Conservation (phyloP, 1,140 invertebrate genomes). For the Popillia japonica region DNA sequence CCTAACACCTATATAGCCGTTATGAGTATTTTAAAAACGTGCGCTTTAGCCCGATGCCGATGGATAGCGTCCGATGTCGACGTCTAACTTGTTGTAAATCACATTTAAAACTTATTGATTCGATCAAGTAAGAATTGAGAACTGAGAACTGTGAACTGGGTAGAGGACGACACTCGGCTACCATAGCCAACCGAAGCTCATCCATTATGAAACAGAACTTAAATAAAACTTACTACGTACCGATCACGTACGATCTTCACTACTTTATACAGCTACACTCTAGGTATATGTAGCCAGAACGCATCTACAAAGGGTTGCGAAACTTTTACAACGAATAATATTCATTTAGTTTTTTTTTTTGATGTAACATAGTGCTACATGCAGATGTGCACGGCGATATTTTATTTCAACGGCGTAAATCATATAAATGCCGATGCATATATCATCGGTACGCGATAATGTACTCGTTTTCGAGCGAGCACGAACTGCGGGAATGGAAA, state of each 20-base stretch:
- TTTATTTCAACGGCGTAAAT: constrained; percentile 37
- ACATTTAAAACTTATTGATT: constrained; percentile 33
- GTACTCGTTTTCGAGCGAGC: constrained; percentile 26
- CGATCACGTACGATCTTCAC: constrained; percentile 9
- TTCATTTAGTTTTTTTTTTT: too few species aligned
- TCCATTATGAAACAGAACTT: constrained; percentile 26
- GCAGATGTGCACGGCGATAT: constrained; percentile 18
- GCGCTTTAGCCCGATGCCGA: not conserved
- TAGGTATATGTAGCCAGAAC: too few species aligned
- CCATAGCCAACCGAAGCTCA: constrained; percentile 20
- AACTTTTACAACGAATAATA: too few species aligned
- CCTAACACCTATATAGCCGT: constrained; percentile 24
- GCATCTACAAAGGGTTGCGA: too few species aligned
- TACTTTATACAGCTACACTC: constrained; percentile 3
- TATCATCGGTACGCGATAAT: constrained; percentile 38
- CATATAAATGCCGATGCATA: constrained; percentile 23
- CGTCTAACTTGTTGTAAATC: constrained; percentile 22
- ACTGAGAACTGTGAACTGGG: too few species aligned
- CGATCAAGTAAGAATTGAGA: constrained; percentile 19
- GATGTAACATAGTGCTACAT: too few species aligned
- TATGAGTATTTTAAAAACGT: constrained; percentile 31
- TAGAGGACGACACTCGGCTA: not conserved
- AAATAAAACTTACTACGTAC: constrained; percentile 30
- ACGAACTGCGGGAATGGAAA: not conserved
- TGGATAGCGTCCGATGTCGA: too few species aligned